Evolutionary conservation across 2,888 invertebrate genomes (phyloP).

Genomic region (Epistrophe eligans): DNA sequence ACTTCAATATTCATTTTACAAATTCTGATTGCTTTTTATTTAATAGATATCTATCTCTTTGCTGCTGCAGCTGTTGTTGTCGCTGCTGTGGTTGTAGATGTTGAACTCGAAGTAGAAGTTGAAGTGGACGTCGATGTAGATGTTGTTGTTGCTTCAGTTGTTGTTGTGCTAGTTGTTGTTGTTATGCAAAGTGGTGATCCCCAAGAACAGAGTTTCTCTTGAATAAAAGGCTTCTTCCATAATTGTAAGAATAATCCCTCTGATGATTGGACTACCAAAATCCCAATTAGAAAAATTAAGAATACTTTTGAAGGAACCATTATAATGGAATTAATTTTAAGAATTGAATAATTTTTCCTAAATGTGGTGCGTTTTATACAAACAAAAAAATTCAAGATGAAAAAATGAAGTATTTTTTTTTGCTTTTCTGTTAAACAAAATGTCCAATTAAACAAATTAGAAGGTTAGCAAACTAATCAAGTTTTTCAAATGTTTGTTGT

Average conservation of each 20-base stretch:
- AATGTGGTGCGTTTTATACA: background rate
- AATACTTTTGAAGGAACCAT: background rate
- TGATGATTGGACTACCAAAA: background rate
- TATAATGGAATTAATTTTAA: background rate
- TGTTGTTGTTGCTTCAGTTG: constrained; percentile 1
- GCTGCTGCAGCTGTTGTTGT: no score
- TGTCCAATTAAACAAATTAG: background rate
- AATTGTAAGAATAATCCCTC: background rate
- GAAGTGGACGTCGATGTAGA: background rate
- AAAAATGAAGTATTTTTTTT: background rate
- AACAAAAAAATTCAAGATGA: background rate
- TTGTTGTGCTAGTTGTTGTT: background rate
- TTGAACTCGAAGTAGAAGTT: background rate
- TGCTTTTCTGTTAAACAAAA: background rate
- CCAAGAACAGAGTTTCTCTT: background rate
- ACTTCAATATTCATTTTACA: no score
- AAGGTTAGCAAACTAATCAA: background rate
- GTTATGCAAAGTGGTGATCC: background rate
- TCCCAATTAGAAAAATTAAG: background rate
- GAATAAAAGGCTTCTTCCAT: background rate
- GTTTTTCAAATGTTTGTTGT: no score
- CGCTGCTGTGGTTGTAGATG: background rate
- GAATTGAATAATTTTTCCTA: background rate
- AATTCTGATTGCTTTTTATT: no score
- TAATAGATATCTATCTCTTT: no score